Percentiles rank a stretch among this genome's conserved stretches.
phyloP scores from a whole-genome alignment of 1,140 invertebrate genomes.

The Drosophila chauvacae region DNA sequence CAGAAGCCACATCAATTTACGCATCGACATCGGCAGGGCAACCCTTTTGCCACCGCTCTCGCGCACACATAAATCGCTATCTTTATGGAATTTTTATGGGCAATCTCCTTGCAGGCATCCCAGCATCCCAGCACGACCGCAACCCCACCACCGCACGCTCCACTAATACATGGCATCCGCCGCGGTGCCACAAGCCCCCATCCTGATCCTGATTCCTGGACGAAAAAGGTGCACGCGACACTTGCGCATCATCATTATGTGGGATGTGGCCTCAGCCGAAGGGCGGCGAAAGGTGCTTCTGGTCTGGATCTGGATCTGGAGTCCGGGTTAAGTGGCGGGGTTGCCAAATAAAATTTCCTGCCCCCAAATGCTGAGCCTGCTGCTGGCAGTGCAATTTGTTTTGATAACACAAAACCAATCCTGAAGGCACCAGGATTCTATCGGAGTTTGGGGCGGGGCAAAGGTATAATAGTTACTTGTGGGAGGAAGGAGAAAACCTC shows the following conservation, averaged over 20 bases:
- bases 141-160: conserved; percentile 42
- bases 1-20: conserved; percentile 77
- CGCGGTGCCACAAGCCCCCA: conserved; percentile 24
- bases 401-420: conserved; percentile 72
- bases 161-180: conserved; percentile 78
- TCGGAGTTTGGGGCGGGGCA: neutral
- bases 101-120: conserved; percentile 82
- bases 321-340: conserved; percentile 68
- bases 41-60: conserved; percentile 69
- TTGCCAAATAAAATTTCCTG: conserved; percentile 75
- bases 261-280: conserved; percentile 33
- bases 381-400: conserved; percentile 70
- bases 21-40: conserved; percentile 72
- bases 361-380: conserved; percentile 41
- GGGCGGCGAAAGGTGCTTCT: conserved; percentile 34
- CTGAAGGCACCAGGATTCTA: conserved; percentile 28
- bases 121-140: conserved; percentile 49
- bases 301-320: conserved; percentile 8
- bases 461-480: conserved; percentile 13
- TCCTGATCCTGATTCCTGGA: conserved; percentile 13
- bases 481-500: conserved; percentile 1
- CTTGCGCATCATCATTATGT: conserved; percentile 79
- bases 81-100: conserved; percentile 84
- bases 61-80: conserved; percentile 80
- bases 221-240: conserved; percentile 74